Percentiles rank a stretch among this genome's conserved stretches.
These are phyloP conservation scores for Drosophila ercepeae DNA, from an alignment of 1,140 invertebrate species.

Conservation along the genomic window DNA sequence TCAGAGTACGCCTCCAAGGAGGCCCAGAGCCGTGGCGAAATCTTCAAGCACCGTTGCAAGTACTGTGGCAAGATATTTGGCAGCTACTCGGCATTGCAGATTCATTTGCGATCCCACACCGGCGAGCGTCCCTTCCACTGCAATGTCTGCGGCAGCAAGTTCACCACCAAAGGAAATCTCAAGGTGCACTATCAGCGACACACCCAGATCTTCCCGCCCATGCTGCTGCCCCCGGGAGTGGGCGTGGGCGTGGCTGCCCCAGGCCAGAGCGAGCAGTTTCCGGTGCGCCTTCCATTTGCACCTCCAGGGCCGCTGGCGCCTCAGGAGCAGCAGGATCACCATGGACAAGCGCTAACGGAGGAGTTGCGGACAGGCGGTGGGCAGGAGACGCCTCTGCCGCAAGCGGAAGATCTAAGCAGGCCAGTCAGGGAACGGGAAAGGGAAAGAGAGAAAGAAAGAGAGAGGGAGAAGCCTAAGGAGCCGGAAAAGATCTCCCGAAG, in stretches of 20 bases:
- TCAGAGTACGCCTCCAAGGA: constrained; percentile 86
- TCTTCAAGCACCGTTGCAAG: constrained; percentile 97
- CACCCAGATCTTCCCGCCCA: constrained; percentile 93
- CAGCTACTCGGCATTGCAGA: constrained; percentile 97
- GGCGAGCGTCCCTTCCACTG: constrained; percentile 99
- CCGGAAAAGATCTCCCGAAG: neutral
- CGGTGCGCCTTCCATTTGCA: constrained; percentile 62
- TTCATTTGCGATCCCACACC: constrained; percentile 97
- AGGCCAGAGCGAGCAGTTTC: constrained; percentile 40
- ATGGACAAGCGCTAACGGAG: constrained; percentile 9
- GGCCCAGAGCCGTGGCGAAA: constrained; percentile 88
- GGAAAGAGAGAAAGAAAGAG: neutral
- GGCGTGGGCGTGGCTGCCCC: constrained; percentile 9
- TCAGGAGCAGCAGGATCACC: constrained; percentile 10
- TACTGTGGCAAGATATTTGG: constrained; percentile 99
- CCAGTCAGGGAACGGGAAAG: constrained; percentile 31
- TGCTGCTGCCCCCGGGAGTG: constrained; percentile 85
- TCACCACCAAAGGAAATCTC: constrained; percentile 98
- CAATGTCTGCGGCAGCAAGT: constrained; percentile 98
- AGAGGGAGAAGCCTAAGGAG: constrained; percentile 25
- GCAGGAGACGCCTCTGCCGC: constrained; percentile 3
- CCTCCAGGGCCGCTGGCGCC: constrained; percentile 22
- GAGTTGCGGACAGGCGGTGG: neutral
- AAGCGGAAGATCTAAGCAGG: constrained; percentile 69
- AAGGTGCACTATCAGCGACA: constrained; percentile 99